Conservation (phyloP, 92 coral and sea anemone genomes). For the Hydrozoanthus gracilis region DNA sequence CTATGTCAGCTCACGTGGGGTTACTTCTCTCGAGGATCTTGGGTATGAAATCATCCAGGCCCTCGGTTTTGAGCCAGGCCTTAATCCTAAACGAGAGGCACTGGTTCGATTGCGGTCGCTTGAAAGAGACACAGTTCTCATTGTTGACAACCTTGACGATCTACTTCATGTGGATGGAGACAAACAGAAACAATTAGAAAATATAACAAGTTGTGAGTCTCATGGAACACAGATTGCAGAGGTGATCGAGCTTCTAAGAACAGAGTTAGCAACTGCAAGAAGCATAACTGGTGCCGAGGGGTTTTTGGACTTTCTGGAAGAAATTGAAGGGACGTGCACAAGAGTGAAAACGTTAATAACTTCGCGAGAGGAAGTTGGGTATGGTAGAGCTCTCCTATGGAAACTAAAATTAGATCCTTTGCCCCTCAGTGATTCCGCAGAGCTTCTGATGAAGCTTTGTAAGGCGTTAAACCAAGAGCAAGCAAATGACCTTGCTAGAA, state of each 20-base stretch:
- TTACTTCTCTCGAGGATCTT: slow-evolving; percentile 48
- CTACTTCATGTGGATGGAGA: slow-evolving; percentile 23
- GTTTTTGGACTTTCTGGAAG: slow-evolving; percentile 29
- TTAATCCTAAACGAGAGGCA: slow-evolving; percentile 23
- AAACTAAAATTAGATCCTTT: slow-evolving; percentile 8
- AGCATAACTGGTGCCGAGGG: background rate
- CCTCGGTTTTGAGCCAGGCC: slow-evolving; percentile 42
- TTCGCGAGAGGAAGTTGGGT: slow-evolving; percentile 42
- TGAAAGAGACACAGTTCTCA: slow-evolving; percentile 25
- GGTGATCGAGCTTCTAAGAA: background rate
- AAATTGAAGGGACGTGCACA: slow-evolving; percentile 9
- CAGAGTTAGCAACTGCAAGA: background rate
- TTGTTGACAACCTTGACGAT: slow-evolving; percentile 49
- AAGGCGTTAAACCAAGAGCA: background rate
- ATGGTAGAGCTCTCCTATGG: slow-evolving; percentile 15
- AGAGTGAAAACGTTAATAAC: slow-evolving; percentile 59
- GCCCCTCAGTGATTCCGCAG: background rate
- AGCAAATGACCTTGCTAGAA: slow-evolving; percentile 43
- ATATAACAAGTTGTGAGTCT: too few species aligned
- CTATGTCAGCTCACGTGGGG: slow-evolving; percentile 55
- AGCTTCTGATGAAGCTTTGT: slow-evolving; percentile 29
- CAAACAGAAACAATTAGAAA: too few species aligned
- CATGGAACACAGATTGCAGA: background rate
- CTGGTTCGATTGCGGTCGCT: slow-evolving; percentile 29
- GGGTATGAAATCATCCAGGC: slow-evolving; percentile 45